Base-by-base conservation (phyloP, 1,140 invertebrate species). In the Danaus plexippus region DNA sequence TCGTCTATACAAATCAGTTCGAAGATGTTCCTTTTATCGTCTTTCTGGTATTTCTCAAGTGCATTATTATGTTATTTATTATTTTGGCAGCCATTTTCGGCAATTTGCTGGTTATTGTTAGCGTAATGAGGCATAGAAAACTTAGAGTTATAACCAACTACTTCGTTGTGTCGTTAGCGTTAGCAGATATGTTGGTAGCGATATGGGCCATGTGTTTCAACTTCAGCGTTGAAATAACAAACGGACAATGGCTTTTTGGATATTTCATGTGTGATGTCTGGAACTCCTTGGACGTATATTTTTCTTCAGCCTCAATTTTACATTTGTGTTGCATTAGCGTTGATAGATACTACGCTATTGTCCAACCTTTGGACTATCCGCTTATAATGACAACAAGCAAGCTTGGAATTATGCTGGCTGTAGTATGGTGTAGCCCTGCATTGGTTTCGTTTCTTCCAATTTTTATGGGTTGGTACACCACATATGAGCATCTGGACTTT, bases 261-360 rank as follows among this genome's bases (percentile, higher is more conserved):
- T 92, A 94, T 69, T 91, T 95, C 61, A 95, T 97, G 93, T 98
- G 97, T 82, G 95, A 97, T 80, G 92, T 98, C 9, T 98, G 96
- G 94, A 98, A 98, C 77, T 96, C 95, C 0, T 90, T 98, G 63
- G 97, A 98, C 83, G 97, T 98, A 1, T 95, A 97, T 72, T 98
- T 98, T 80, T 96, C 94, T 47, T 97, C 96, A 0, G 95, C 94
- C 0, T 97, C 95, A 41, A 97, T 97, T 15, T 88, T 97, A 18
- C 96, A 98, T 80, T 86, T 97, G 45, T 97, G 94, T 73, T 98
- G 94, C 87, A 98, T 97, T 84, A 97, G 87, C 67, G 94, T 97
- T 41, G 92, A 94, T 66, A 88, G 96, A 75, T 96, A 96, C 71
- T 96, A 95, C 80, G 95, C 95, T 3, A 97, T 97, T 42, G 95